Evolutionary conservation across 2,797 vertebrate species (phyloP).

Genomic region (Trichosurus vulpecula): DNA sequence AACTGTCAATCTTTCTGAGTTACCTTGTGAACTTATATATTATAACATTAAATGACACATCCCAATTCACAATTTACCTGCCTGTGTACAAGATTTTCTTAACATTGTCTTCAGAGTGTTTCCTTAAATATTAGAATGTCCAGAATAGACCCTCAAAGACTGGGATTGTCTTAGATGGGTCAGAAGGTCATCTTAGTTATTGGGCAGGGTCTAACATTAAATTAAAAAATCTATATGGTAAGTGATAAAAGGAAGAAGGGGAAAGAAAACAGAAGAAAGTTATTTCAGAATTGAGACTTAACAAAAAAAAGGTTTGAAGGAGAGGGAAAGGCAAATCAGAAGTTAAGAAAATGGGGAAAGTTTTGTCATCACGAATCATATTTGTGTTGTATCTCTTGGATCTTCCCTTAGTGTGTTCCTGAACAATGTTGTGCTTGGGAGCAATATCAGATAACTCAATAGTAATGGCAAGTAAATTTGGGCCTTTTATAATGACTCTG

Average conservation of each 20-base stretch:
- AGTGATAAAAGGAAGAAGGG: not conserved
- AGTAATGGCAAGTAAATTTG: not conserved
- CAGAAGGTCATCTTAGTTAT: not conserved
- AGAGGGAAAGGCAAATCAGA: not conserved
- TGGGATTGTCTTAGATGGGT: no score
- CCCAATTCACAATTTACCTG: not conserved
- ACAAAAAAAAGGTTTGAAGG: not conserved
- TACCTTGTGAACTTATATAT: not conserved
- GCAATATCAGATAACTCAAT: not conserved
- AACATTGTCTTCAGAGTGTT: not conserved
- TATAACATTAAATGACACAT: not conserved
- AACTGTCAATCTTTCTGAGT: not conserved
- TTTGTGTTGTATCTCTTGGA: not conserved
- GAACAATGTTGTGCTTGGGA: not conserved
- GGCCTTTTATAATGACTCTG: not conserved
- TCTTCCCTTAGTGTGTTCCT: not conserved
- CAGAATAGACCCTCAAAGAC: not conserved
- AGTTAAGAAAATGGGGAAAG: not conserved
- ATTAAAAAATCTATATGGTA: not conserved
- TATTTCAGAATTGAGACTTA: constrained; percentile 28
- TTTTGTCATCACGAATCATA: constrained; percentile 11
- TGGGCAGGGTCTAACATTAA: not conserved
- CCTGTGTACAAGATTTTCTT: not conserved
- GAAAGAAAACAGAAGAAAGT: not conserved
- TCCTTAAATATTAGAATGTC: not conserved